Base-by-base conservation (phyloP, 2,113 vertebrate genomes). In the Helogale parvula region DNA sequence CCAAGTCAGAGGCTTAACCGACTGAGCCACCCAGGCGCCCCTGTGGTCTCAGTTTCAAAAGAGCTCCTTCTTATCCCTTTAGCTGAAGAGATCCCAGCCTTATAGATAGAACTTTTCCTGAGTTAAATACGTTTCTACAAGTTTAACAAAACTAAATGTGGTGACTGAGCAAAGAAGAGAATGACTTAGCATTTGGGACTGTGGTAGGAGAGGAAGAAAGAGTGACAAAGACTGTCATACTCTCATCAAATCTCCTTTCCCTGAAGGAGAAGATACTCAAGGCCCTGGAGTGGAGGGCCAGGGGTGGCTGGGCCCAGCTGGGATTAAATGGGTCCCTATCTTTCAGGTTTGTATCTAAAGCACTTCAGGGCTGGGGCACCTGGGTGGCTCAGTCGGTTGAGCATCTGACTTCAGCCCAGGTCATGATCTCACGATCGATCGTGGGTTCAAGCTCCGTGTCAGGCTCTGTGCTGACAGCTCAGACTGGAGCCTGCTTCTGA, bases 91-190 rank as follows among this genome's bases (percentile, higher is more conserved):
- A 69, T 16, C 19, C 13, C 45, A 23, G 21, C 21, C 29, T 27
- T 57, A 19, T 2, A 90, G 38, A 38, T 14, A 16, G 5, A 85
- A 16, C 2, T 38, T 88, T 93, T 72, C 38, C 29, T 33, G n/a
- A 74, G 27, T 21, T 85, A 52, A 72, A 68, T 63, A 87, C 1
- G 13, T 89, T 74, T 83, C 27, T 83, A 23, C 35, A 74, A 77
- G 38, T 21, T 95, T 38, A 90, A 35, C 63, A 68, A 71, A 93
- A 65, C 8, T n/a, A 72, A 87, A 57, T 33, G 4, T 72, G 13
- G n/a, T 72, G n/a, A 88, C 29, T 68, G 57, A 76, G 68, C 38
- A 86, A 95, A 82, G 63, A 96, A 86, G 25, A 88, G 81, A 71
- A 54, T n/a, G 63, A 27, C n/a, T 35, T 41, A 31, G 66, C 25